These are phyloP conservation scores for Masticophis lateralis DNA, from an alignment of 2,797 vertebrate genomes.

Conservation along the genomic window DNA sequence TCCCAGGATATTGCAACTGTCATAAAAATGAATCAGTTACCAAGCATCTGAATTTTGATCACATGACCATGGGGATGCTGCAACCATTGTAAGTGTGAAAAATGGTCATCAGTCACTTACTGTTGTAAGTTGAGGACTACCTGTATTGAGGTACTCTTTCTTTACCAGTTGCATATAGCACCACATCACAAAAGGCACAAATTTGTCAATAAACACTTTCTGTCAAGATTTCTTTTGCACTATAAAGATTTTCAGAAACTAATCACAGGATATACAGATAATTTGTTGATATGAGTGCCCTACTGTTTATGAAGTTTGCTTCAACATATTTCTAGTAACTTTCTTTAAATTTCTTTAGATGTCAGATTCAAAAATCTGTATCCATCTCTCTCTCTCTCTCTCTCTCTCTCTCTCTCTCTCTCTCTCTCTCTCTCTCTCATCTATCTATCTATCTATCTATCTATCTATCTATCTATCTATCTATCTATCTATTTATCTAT, in stretches of 20 bases:
- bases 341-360: neutral
- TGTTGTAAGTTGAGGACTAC: neutral
- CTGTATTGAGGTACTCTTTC: neutral
- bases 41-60: neutral
- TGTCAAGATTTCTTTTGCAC: neutral
- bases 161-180: neutral
- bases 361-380: neutral
- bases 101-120: neutral
- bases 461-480: too few species aligned
- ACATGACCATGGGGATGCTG: neutral
- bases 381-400: too few species aligned
- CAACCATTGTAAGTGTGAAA: neutral
- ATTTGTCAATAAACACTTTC: neutral
- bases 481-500: too few species aligned
- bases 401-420: too few species aligned
- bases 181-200: neutral
- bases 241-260: neutral
- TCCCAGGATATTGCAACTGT: neutral
- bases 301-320: neutral
- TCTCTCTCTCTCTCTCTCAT: too few species aligned
- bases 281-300: too few species aligned
- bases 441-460: too few species aligned
- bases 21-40: neutral
- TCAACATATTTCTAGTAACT: neutral
- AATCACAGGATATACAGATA: neutral